These are phyloP conservation scores for Boulengeromyrus knoepffleri DNA, from an alignment of 2,113 vertebrate species.

Conservation along the genomic window DNA sequence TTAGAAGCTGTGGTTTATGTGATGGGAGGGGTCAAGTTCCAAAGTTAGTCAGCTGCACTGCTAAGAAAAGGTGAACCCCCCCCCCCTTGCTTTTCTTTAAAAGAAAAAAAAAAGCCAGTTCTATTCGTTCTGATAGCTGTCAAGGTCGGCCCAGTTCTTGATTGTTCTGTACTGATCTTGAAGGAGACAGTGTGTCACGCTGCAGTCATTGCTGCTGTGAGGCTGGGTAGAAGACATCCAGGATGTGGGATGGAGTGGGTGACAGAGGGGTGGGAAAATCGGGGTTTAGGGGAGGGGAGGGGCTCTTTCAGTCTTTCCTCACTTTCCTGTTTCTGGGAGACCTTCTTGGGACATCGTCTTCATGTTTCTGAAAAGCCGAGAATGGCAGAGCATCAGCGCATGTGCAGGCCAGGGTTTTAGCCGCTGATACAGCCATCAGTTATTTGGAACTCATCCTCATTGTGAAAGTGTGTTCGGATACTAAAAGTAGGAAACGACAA, in stretches of 20 bases:
- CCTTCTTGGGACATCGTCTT: constrained; percentile 84
- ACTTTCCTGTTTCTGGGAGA: constrained; percentile 88
- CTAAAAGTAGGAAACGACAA: not conserved
- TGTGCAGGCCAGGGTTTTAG: not conserved
- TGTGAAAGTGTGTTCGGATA: not conserved
- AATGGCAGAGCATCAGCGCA: not conserved
- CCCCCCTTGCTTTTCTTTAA: constrained; percentile 32
- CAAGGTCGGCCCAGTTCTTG: constrained; percentile 21
- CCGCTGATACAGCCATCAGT: not conserved
- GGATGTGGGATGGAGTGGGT: constrained; percentile 21
- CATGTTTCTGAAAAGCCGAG: constrained; percentile 55
- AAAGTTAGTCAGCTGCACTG: constrained; percentile 31
- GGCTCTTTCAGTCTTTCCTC: constrained; percentile 77
- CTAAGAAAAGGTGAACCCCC: constrained; percentile 48
- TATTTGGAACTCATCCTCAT: not conserved
- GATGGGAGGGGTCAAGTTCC: constrained; percentile 5
- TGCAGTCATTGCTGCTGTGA: constrained; percentile 33
- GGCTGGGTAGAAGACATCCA: constrained; percentile 23
- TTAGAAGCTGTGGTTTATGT: constrained; percentile 14
- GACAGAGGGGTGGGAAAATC: constrained; percentile 11
- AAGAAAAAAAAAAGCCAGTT: constrained; percentile 33
- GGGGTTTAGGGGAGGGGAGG: not conserved
- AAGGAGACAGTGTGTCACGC: constrained; percentile 28
- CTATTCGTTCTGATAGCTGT: constrained; percentile 36
- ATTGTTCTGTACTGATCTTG: constrained; percentile 33